A percentile compares a stretch with the other conserved stretches of the same genome.
Conservation (phyloP, 2,888 invertebrate species). For the Steromphala cineraria region DNA sequence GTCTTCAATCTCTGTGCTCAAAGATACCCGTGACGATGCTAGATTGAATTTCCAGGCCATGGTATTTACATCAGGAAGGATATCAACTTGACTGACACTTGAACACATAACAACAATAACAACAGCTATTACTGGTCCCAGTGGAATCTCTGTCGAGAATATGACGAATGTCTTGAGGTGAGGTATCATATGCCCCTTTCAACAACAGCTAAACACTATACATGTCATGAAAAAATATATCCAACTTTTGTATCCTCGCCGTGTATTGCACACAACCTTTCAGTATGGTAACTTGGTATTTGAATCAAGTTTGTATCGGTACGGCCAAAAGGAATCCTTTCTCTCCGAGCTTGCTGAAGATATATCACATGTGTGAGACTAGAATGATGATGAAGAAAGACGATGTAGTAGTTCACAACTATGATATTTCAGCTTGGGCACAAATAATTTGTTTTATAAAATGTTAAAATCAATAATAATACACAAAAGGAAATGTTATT, state of each 20-base stretch:
- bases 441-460: neutral
- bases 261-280: too few species aligned
- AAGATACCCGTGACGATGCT: too few species aligned
- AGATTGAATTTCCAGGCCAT: too few species aligned
- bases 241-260: neutral
- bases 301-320: neutral
- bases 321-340: neutral
- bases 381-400: slow-evolving; percentile 11
- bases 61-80: too few species aligned
- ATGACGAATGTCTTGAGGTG: neutral
- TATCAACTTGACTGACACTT: too few species aligned
- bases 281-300: too few species aligned
- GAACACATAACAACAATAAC: neutral
- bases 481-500: neutral
- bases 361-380: neutral
- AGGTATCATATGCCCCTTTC: neutral
- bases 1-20: too few species aligned
- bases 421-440: neutral
- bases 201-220: neutral
- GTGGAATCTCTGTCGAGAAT: neutral
- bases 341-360: neutral
- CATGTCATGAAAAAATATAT: neutral
- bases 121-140: neutral
- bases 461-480: neutral
- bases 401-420: neutral